Conservation (phyloP, 1,140 invertebrate species). For the Pteromalus puparum region DNA sequence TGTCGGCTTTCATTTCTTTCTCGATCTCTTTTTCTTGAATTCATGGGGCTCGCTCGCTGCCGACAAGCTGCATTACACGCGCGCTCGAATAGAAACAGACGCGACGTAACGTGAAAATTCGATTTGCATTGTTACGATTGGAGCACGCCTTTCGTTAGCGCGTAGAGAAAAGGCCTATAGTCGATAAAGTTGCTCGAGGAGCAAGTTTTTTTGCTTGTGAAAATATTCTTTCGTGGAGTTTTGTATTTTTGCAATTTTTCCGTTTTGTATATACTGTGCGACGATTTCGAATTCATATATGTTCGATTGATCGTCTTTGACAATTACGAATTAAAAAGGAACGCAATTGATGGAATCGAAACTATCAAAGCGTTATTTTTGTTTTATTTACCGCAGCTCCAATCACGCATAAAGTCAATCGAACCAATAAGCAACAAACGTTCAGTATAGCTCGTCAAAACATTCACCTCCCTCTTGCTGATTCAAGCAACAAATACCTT, state of each 20-base stretch:
- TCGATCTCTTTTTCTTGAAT: background rate
- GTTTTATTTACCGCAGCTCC: no score
- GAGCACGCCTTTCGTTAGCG: background rate
- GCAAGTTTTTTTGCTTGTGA: background rate
- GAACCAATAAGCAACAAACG: background rate
- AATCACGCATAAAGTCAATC: background rate
- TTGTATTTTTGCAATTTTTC: no score
- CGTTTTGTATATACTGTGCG: no score
- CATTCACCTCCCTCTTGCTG: background rate
- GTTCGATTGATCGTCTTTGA: no score
- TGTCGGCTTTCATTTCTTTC: conserved; percentile 2
- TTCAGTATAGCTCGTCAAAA: background rate
- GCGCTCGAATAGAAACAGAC: background rate
- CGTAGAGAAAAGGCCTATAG: background rate
- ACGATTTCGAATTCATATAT: no score
- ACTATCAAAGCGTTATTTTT: no score
- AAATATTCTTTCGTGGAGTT: background rate
- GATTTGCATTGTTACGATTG: conserved; percentile 36
- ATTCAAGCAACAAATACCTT: background rate
- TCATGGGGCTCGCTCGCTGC: background rate
- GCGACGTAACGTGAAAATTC: conserved; percentile 20
- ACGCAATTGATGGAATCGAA: no score
- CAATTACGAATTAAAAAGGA: no score
- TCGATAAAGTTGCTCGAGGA: background rate
- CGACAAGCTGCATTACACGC: conserved; percentile 7